These are phyloP conservation scores for Cyclargus thomasi DNA, from an alignment of 1,140 invertebrate genomes.

Conservation along the genomic window DNA sequence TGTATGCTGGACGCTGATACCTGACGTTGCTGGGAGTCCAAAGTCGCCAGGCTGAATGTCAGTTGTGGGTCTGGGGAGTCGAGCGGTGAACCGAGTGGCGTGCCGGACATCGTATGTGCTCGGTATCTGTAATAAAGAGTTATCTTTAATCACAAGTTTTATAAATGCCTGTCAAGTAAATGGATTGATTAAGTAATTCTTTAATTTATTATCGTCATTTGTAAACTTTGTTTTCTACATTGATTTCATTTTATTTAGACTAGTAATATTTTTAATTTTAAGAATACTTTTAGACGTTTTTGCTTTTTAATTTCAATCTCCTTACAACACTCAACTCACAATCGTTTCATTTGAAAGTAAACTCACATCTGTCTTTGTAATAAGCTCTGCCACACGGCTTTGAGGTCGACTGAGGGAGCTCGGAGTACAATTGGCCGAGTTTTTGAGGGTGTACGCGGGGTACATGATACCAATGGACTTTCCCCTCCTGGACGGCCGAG, in stretches of 20 bases:
- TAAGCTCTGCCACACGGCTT: constrained; percentile 92
- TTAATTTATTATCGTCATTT: too few relatives aligned
- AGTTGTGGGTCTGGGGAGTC: constrained; percentile 80
- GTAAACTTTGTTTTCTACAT: too few relatives aligned
- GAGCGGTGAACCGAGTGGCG: constrained; percentile 82
- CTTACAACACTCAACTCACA: too few relatives aligned
- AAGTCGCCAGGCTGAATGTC: constrained; percentile 77
- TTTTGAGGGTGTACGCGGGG: constrained; percentile 78
- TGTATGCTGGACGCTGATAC: constrained; percentile 73
- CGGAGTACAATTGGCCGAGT: constrained; percentile 83
- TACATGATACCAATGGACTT: constrained; percentile 81
- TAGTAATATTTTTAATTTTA: too few relatives aligned
- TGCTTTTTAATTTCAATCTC: too few relatives aligned
- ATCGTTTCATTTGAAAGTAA: not conserved
- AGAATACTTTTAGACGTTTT: too few relatives aligned
- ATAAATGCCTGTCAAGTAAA: too few relatives aligned
- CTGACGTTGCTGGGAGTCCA: constrained; percentile 78
- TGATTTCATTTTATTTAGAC: too few relatives aligned
- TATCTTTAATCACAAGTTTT: too few relatives aligned
- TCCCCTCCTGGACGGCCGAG: constrained; percentile 78
- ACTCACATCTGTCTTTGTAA: constrained; percentile 90
- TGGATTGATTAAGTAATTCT: too few relatives aligned
- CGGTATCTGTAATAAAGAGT: constrained; percentile 75
- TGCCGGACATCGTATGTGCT: constrained; percentile 78
- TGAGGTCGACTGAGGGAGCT: constrained; percentile 87